Evolutionary conservation across 2,888 invertebrate genomes (phyloP), one percentile per base, ranked within the genome.

Genomic region (Caenorhabditis macrosperma): DNA sequence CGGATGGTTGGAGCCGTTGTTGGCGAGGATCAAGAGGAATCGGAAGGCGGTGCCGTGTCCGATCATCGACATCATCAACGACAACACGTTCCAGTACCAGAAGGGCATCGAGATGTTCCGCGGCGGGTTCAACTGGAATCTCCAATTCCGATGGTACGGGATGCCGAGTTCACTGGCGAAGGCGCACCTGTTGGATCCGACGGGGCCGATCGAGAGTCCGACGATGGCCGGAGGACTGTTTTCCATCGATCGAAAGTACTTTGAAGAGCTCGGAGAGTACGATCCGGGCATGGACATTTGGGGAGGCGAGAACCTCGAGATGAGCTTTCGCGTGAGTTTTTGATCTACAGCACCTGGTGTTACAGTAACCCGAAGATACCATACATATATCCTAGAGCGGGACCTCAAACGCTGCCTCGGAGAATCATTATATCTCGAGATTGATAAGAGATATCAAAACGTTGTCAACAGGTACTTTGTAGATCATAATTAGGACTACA

Each of bases 51-150:
- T 95, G 1, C 94, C 94, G 10, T 94, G 94, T 87, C 96, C 96
- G 0, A 94, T 96, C 0, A 96, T 96, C 78, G 96, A 96, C 90
- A 95, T 98, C 20, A 95, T 99, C 54, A 96, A 95, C 79, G 96
- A 98, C 90, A 95, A 97, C 87, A 96, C 96, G 2, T 95, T 99
- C 88, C 95, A 96, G 38, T 99, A 98, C 91, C 94, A 94, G 2
- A 95, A 96, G 52, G 92, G 92, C 78, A 95, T 96, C 84, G 97
- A 98, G 91, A 94, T 97, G 57, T 97, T 97, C 89, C 96, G 96
- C 95, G 99, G 98, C 3, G 97, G 96, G 0, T 97, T 99, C 91
- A 98, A 97, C 91, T 98, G 98, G 97, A 95, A 96, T 85, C 92
- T 99, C 17, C 97, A 97, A 91, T 93, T 99, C 95, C 91, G 85